These are phyloP conservation scores for Bubalus kerabau DNA, from an alignment of 2,113 vertebrate genomes.

Conservation along the genomic window DNA sequence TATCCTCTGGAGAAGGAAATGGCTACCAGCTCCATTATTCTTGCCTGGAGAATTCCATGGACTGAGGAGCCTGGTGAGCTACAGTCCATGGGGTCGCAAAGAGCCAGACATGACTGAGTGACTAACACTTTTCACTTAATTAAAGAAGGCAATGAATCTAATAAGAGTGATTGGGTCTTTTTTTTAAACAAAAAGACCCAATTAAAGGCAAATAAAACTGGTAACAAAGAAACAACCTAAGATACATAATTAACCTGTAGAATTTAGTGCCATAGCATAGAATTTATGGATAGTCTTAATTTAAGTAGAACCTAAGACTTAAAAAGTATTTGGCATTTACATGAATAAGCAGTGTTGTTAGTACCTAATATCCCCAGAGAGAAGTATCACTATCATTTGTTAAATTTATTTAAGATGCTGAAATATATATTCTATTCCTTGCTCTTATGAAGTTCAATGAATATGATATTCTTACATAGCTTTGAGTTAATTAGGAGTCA, in stretches of 20 bases:
- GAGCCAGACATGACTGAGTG: background rate
- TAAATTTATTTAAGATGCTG: slow-evolving; percentile 32
- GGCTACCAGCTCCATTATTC: background rate
- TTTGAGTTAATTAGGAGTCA: slow-evolving; percentile 5
- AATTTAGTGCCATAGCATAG: slow-evolving; percentile 6
- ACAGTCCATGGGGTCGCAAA: background rate
- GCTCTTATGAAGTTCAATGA: background rate
- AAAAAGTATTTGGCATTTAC: slow-evolving; percentile 44
- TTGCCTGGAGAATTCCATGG: background rate
- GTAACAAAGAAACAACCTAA: slow-evolving; percentile 30
- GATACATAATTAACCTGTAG: slow-evolving; percentile 19
- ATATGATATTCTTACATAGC: background rate
- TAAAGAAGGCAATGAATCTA: slow-evolving; percentile 8
- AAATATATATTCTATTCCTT: background rate
- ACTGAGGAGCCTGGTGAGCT: background rate
- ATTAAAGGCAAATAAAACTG: slow-evolving; percentile 28
- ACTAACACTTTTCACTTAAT: background rate
- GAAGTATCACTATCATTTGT: slow-evolving; percentile 29
- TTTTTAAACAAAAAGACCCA: background rate
- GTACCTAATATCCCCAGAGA: slow-evolving; percentile 28
- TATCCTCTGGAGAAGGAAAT: background rate
- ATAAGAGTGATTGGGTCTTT: background rate
- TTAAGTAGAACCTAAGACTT: slow-evolving; percentile 12
- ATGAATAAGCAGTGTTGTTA: slow-evolving; percentile 44
- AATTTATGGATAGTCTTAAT: slow-evolving; percentile 18